Base-by-base conservation (phyloP, 2,888 invertebrate species). In the Cataglyphis livida region DNA sequence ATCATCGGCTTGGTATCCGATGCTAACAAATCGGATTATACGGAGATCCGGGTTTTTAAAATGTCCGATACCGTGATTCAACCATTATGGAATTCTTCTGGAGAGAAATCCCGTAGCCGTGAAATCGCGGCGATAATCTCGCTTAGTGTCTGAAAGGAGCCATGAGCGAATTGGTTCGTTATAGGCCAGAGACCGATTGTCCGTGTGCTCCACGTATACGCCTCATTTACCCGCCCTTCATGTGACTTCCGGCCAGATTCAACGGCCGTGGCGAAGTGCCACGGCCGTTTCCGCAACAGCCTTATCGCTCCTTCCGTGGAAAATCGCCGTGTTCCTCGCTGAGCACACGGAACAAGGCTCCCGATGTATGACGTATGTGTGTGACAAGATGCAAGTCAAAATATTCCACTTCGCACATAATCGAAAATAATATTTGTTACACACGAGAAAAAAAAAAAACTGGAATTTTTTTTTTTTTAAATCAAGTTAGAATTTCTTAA, bases 181-280 rank as follows among this genome's bases (percentile, higher is more conserved):
- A 44, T n/a, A 57, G 64, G 65, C 57, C 44, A n/a, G 48, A 9
- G 28, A 21, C 32, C 21, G 74, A 38, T 74, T 64, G 61, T 28
- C 21, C 64, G 9, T 6, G 32, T 10, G 48, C 18, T 15, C 9
- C 41, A n/a, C 28, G 62, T 74, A 28, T 9, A 74, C 35, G 48
- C 64, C 74, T 64, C 74, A 74, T 74, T 74, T 74, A 64, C 44
- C 12, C 64, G 35, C 10, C 44, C 64, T 3, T 64, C 59, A 75
- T 66, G 81, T 82, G 82, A 82, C 82, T 82, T 82, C 82, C 82
- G 75, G 35, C 35, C 75, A 57, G 59, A 57, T 61, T 82, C 75
- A 57, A 59, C 12, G 35, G 65, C 57, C 66, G 59, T 64, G 75
- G 59, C 41, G 12, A 59, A 79, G 68, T 71, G 59, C 38, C 59